Base-by-base conservation (phyloP, 2,888 invertebrate genomes). In the Arctia plantaginis region DNA sequence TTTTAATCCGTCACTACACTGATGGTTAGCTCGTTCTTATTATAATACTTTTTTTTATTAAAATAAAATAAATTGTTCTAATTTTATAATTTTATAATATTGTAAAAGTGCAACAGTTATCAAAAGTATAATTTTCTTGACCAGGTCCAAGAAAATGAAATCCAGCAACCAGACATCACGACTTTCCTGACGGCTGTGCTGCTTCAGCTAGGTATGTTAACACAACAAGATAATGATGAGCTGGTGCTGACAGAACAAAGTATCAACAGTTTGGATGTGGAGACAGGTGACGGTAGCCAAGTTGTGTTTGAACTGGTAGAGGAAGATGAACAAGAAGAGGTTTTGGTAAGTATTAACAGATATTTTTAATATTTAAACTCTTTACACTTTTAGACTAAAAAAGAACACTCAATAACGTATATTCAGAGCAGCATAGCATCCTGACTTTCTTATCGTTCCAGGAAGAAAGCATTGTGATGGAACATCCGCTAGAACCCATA, bases 131-230 rank as follows among this genome's bases (percentile, higher is more conserved):
- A 30, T 62, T 44, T 30, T n/a, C 18, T 35, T 10, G 35, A 55
- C 10, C 71, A 79, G 72, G 35, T 39, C 59, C 75, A 72, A 80
- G 78, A 80, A 6, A 41, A 68, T 79, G 85, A 82, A 77, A 44
- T 76, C 68, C 80, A 75, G 20, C 82, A 72, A 33, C 83, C 87
- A 3, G 89, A 90, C 33, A 79, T 93, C 55, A 78, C 90, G 44
- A 82, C 84, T 18, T 90, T 93, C 75, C 79, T 94, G 4, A 89
- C 90, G 2, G 87, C 89, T 15, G 89, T 93, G 76, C 83, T 94
- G 0, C 68, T 88, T n/a, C 90, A 93, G 73, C 80, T 94, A 3
- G 93, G 93, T 4, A 83, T 94, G 23, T 64, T 94, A 41, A 83
- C 80, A 4, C 87, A 84, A 65, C 79, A 88, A 6, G 88, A 85